Percentiles rank a stretch among this genome's conserved stretches.
These are phyloP conservation scores for Tetragonula carbonaria DNA, from an alignment of 2,888 invertebrate species.

Conservation along the genomic window DNA sequence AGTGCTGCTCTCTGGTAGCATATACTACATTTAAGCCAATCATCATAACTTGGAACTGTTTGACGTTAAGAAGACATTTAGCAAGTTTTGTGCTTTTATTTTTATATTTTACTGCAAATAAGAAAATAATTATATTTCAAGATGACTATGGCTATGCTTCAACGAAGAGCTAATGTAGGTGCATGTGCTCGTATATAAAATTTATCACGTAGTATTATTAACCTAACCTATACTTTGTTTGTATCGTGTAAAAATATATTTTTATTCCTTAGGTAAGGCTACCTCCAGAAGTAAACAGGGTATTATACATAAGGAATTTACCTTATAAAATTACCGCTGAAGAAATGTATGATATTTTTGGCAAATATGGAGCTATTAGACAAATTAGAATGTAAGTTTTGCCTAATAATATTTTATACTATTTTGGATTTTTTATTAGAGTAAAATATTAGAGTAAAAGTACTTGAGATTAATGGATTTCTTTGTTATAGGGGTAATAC, in stretches of 20 bases:
- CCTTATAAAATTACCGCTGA: conserved; percentile 99
- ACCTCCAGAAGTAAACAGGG: conserved; percentile 99
- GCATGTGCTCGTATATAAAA: conserved; percentile 2
- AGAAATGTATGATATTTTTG: conserved; percentile 99
- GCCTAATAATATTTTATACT: neutral
- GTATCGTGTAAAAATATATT: neutral
- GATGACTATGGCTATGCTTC: conserved; percentile 87
- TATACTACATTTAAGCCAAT: neutral
- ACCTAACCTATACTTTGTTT: conserved; percentile 40
- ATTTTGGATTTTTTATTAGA: neutral
- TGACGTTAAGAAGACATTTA: neutral
- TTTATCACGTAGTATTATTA: neutral
- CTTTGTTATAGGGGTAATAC: conserved; percentile 93
- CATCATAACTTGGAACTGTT: neutral
- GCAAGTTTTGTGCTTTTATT: neutral
- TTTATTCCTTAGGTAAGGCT: conserved; percentile 92
- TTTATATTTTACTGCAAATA: neutral
- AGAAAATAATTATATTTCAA: conserved; percentile 36
- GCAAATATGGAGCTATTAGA: conserved; percentile 99
- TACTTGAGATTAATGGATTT: neutral
- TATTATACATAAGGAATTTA: conserved; percentile 97
- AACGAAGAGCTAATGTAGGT: conserved; percentile 91
- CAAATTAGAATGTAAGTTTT: conserved; percentile 97
- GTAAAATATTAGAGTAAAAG: neutral
- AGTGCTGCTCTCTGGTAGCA: conserved; percentile 44